Conservation (phyloP, 2,888 invertebrate species). For the Carterocephalus palaemon region DNA sequence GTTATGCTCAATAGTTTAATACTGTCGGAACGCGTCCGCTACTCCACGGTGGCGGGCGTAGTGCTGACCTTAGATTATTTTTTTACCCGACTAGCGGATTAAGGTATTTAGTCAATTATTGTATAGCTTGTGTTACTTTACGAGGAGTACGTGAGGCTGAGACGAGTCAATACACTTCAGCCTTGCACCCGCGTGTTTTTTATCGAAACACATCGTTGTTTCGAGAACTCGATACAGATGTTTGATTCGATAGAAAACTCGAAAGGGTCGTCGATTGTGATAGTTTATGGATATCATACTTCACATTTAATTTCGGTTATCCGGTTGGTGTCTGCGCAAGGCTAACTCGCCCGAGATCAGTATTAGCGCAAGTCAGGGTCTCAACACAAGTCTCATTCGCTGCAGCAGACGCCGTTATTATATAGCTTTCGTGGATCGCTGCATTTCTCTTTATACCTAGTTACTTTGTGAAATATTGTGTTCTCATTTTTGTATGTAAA, state of each 20-base stretch:
- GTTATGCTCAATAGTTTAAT: conserved; percentile 75
- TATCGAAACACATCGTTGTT: conserved; percentile 14
- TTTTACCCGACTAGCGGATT: conserved; percentile 59
- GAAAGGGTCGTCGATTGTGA: conserved; percentile 39
- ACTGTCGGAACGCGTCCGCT: conserved; percentile 43
- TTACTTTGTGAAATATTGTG: conserved; percentile 69
- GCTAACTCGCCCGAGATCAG: conserved; percentile 70
- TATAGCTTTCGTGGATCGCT: conserved; percentile 64
- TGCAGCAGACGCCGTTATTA: conserved; percentile 46
- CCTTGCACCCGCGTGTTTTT: conserved; percentile 32
- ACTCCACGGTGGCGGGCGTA: conserved; percentile 15
- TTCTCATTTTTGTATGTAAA: conserved; percentile 74
- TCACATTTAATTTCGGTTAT: conserved; percentile 23
- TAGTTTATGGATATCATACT: conserved; percentile 41
- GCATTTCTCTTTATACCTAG: conserved; percentile 73
- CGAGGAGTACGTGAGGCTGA: conserved; percentile 47
- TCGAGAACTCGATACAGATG: not conserved
- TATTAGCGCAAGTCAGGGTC: conserved; percentile 63
- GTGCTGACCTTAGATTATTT: conserved; percentile 61
- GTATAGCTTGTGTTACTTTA: conserved; percentile 59
- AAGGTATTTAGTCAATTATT: conserved; percentile 79
- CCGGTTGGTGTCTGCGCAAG: no score
- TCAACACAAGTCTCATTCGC: conserved; percentile 42
- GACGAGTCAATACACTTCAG: conserved; percentile 52
- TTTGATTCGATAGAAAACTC: conserved; percentile 12